Base-by-base conservation (phyloP, 1,140 invertebrate species). In the Notospermus geniculatus region DNA sequence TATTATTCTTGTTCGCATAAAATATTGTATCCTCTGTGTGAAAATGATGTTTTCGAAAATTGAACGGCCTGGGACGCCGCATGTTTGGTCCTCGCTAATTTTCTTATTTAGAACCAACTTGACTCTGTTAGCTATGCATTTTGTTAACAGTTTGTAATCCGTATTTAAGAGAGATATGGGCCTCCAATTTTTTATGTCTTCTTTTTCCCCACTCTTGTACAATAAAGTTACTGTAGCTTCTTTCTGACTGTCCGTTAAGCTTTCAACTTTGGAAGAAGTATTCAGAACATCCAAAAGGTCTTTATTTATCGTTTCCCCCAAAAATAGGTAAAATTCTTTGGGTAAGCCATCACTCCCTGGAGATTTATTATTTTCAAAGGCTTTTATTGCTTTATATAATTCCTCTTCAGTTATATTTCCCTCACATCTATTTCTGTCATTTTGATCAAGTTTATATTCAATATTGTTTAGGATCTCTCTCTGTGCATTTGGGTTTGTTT, bases 71-170 rank as follows among this genome's bases (percentile, higher is more conserved):
- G 53, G 53, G 67, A 71, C 54, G 5, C 25, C 25, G 60, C 68
- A 68, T 23, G 66, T 72, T 64, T 69, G 69, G 54, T 64, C 60
- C 15, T 59, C 45, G 32, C 57, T 30, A 23, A 72, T 58, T 27
- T 69, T 60, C 5, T 58, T 53, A 1, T 60, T n/a, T 36, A 66
- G 55, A 39, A 69, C 60, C 1, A 39, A 52, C 19, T 36, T 25
- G 25, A 70, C 54, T 11, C 69, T 1, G 29, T 57, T 68, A 43
- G 58, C 45, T 23, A 73, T 28, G 4, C 60, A 29, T 62, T 69
- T 71, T 13, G 67, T 64, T 36, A 70, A n/a, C 39, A 68, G 57
- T 57, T 72, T 69, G 43, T 63, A 63, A 66, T 71, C 69, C 55
- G 66, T 39, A 65, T 68, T 67, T 27, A 71, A 39, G 4, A 72